These are phyloP conservation scores for Arrhopalites spinosus DNA, from an alignment of 2,888 invertebrate species.

Conservation along the genomic window DNA sequence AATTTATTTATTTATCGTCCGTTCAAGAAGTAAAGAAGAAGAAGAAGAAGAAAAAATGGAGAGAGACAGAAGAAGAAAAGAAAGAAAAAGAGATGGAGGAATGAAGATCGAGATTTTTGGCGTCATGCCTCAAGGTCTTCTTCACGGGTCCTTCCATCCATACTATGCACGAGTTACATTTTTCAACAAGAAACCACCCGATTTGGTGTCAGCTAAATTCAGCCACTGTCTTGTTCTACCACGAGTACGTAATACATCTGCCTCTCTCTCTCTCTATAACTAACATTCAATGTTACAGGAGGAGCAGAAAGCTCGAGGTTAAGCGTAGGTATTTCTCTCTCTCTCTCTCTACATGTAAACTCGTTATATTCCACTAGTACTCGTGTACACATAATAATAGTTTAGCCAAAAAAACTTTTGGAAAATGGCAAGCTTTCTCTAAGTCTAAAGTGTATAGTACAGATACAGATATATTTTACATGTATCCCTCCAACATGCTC, in stretches of 20 bases:
- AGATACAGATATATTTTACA: neutral
- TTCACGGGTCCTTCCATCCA: conserved; percentile 29
- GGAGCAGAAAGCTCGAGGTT: conserved; percentile 16
- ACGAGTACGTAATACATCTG: conserved; percentile 33
- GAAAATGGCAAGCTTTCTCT: conserved; percentile 12
- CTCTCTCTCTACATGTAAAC: neutral
- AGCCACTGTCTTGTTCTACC: conserved; percentile 28
- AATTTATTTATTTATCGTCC: conserved; percentile 38
- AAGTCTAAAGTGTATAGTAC: neutral
- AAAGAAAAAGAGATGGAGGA: conserved; percentile 13
- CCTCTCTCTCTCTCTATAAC: neutral
- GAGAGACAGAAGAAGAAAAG: neutral
- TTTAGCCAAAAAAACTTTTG: conserved; percentile 15
- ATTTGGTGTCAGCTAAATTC: conserved; percentile 40
- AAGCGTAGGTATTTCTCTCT: conserved; percentile 27
- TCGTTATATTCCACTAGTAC: neutral
- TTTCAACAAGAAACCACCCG: conserved; percentile 34
- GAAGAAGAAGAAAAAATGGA: neutral
- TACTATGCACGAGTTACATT: conserved; percentile 36
- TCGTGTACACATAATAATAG: conserved; percentile 14
- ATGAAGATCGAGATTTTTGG: conserved; percentile 30
- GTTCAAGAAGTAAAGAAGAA: conserved; percentile 11
- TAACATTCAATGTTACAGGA: conserved; percentile 8
- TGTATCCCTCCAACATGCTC: too few relatives aligned
- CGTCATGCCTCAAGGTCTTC: conserved; percentile 43